These are phyloP conservation scores for Magallana angulata DNA, from an alignment of 1,140 invertebrate genomes.

Conservation along the genomic window DNA sequence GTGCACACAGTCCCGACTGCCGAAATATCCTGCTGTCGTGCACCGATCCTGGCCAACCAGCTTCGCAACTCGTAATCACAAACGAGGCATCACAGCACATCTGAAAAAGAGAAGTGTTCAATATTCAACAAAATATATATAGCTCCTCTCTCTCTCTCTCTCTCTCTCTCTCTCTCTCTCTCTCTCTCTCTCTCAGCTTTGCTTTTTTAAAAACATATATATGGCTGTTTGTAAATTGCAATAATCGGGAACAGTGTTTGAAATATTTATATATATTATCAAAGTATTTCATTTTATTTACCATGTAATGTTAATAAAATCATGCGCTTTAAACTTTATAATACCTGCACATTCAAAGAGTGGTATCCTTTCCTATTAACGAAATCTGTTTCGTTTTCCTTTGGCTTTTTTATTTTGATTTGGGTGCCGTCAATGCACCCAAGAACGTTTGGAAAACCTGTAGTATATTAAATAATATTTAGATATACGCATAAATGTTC, in stretches of 20 bases:
- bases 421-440: slow-evolving; percentile 29
- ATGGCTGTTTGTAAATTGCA: no score
- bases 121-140: no score
- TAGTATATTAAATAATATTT: neutral
- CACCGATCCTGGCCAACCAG: slow-evolving; percentile 28
- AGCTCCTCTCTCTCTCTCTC: no score
- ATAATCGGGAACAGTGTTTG: no score
- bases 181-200: no score
- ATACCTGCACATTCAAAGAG: slow-evolving; percentile 45
- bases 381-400: slow-evolving; percentile 35
- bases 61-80: neutral
- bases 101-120: neutral
- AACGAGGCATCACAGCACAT: slow-evolving; percentile 40
- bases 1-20: neutral
- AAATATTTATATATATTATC: no score
- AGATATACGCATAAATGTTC: neutral
- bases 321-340: neutral
- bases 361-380: slow-evolving; percentile 35
- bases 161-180: no score
- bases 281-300: no score
- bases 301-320: no score
- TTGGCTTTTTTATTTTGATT: neutral
- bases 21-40: slow-evolving; percentile 36
- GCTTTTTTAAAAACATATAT: no score
- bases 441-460: slow-evolving; percentile 43